A percentile compares a stretch with the other conserved stretches of the same genome.
Conservation (phyloP, 2,797 vertebrate genomes). For the Spondyliosoma cantharus region DNA sequence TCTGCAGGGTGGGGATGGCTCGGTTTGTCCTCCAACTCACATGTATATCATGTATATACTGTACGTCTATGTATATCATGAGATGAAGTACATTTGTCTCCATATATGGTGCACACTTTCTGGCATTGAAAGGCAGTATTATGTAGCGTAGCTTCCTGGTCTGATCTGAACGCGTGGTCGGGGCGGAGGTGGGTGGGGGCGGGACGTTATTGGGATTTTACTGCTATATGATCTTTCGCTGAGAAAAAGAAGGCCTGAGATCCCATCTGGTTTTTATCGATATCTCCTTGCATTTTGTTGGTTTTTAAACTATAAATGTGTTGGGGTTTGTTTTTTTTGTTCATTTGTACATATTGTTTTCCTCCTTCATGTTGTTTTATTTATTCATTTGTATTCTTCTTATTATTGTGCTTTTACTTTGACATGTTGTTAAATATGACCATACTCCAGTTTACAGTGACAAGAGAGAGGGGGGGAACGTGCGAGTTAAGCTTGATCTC, state of each 20-base stretch:
- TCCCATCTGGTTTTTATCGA: constrained; percentile 64
- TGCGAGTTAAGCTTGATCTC: constrained; percentile 18
- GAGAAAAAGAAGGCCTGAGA: constrained; percentile 75
- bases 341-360: constrained; percentile 76
- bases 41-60: constrained; percentile 82
- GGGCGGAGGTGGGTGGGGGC: background rate
- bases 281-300: constrained; percentile 51
- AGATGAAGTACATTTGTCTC: constrained; percentile 73
- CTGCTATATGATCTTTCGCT: constrained; percentile 76
- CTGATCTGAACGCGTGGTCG: constrained; percentile 30
- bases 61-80: constrained; percentile 76
- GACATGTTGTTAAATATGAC: constrained; percentile 57
- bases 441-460: constrained; percentile 65
- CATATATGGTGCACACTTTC: constrained; percentile 66
- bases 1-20: constrained; percentile 39
- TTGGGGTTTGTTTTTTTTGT: constrained; percentile 36
- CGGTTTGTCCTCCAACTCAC: constrained; percentile 63
- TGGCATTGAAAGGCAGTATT: constrained; percentile 82
- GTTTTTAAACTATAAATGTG: constrained; percentile 49
- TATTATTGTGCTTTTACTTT: constrained; percentile 64
- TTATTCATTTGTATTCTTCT: constrained; percentile 77
- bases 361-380: constrained; percentile 63
- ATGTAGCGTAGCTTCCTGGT: constrained; percentile 81
- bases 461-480: constrained; percentile 34
- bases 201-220: constrained; percentile 65